Evolutionary conservation across 2,797 vertebrate genomes (phyloP).

Genomic region (Brotula barbata): DNA sequence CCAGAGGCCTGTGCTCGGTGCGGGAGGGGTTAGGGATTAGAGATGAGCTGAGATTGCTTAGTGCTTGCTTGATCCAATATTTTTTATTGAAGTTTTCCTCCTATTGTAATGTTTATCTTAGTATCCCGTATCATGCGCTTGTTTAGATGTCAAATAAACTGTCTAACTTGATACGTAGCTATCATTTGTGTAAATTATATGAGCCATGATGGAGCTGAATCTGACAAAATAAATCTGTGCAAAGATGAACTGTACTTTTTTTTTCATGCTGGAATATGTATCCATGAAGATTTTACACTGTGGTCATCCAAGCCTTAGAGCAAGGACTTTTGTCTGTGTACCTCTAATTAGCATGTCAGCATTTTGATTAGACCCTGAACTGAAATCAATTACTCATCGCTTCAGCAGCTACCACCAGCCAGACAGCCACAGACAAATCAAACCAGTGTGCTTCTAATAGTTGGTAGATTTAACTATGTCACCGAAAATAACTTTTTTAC

Average conservation of each 20-base stretch:
- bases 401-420: slow-evolving; percentile 27
- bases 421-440: slow-evolving; percentile 45
- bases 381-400: slow-evolving; percentile 71
- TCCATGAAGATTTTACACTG: slow-evolving; percentile 33
- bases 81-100: slow-evolving; percentile 27
- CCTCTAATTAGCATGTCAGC: slow-evolving; percentile 67
- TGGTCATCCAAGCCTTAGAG: slow-evolving; percentile 58
- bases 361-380: slow-evolving; percentile 58
- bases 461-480: slow-evolving; percentile 40
- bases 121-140: slow-evolving; percentile 2
- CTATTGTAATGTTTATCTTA: slow-evolving; percentile 23
- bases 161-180: slow-evolving; percentile 5
- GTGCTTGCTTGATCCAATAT: slow-evolving; percentile 8
- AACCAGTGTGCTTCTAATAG: slow-evolving; percentile 21
- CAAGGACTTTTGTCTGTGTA: slow-evolving; percentile 64
- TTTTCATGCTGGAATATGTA: slow-evolving; percentile 49
- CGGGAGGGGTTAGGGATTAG: slow-evolving; percentile 41
- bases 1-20: slow-evolving; percentile 52
- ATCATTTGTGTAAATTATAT: slow-evolving; percentile 12
- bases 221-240: slow-evolving; percentile 24
- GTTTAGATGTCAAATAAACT: slow-evolving; percentile 15
- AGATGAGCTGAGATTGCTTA: slow-evolving; percentile 43
- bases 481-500: too few species aligned
- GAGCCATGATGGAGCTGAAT: slow-evolving; percentile 8
- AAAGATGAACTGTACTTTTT: slow-evolving; percentile 14